Percentiles rank a stretch among this genome's conserved stretches.
These are phyloP conservation scores for Schizopygopsis pylzovi DNA, from an alignment of 2,797 vertebrate species.

Conservation along the genomic window DNA sequence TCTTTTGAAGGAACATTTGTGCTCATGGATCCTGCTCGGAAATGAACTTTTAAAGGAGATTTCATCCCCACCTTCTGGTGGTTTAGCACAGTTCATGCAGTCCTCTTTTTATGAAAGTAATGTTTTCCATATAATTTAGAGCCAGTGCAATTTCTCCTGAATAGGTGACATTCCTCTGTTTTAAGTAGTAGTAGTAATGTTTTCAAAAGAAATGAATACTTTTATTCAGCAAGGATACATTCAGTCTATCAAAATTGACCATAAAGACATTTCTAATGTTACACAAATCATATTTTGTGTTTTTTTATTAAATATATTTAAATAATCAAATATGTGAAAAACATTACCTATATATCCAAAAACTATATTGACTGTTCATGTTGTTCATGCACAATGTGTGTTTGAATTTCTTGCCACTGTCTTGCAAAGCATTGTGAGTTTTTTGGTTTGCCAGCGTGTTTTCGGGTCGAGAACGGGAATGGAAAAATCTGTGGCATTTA, in stretches of 20 bases:
- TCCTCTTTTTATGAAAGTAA: neutral
- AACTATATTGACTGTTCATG: neutral
- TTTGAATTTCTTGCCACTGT: constrained; percentile 25
- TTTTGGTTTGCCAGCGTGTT: constrained; percentile 62
- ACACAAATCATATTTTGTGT: neutral
- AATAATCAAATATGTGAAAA: neutral
- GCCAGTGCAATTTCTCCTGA: neutral
- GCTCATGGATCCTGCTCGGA: neutral
- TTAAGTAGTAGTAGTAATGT: neutral
- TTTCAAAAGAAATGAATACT: neutral
- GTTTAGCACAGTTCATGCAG: neutral
- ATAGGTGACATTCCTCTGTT: neutral
- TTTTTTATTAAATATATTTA: neutral
- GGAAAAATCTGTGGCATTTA: constrained; percentile 80
- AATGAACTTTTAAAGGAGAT: constrained; percentile 34
- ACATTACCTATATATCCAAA: neutral
- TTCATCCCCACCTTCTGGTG: constrained; percentile 76
- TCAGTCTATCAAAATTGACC: neutral
- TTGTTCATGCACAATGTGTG: constrained; percentile 8
- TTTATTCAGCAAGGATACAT: neutral
- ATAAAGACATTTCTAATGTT: neutral
- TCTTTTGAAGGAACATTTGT: constrained; percentile 26
- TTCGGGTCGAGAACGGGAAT: constrained; percentile 67
- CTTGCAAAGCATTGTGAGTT: constrained; percentile 58
- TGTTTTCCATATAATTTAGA: neutral